Evolutionary conservation across 37 sponge, comb jelly and placozoan species (phyloP).

Genomic region (Amphimedon queenslandica): DNA sequence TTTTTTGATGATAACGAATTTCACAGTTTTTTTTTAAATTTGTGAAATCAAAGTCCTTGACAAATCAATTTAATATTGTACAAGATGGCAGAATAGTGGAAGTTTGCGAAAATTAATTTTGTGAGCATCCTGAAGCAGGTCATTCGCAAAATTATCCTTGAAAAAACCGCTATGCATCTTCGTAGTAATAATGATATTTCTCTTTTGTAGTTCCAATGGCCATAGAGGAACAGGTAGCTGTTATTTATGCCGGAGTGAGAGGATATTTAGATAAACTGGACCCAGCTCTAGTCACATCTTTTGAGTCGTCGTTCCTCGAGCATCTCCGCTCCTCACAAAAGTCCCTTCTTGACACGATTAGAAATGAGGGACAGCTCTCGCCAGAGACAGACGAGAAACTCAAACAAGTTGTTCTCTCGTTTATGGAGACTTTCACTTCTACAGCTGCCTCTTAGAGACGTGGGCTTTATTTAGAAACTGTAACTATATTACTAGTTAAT

Average conservation of each 20-base stretch:
- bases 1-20: no score
- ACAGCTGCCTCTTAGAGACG: no score
- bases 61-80: no score
- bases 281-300: constrained; percentile 80
- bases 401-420: constrained; percentile 78
- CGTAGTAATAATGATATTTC: neutral
- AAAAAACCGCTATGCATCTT: neutral
- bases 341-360: constrained; percentile 80
- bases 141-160: neutral
- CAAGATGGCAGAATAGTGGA: no score
- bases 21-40: no score
- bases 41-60: no score
- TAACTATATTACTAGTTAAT: no score
- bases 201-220: constrained; percentile 55
- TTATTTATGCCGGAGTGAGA: constrained; percentile 95
- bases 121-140: no score
- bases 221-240: constrained; percentile 95
- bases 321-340: constrained; percentile 91
- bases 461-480: no score
- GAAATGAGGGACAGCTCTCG: constrained; percentile 84
- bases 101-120: no score
- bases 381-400: constrained; percentile 78
- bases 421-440: constrained; percentile 67
- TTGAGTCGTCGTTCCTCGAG: constrained; percentile 91
- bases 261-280: constrained; percentile 97